Conservation (phyloP, 2,797 vertebrate species). For the Fistularia tabacaria region DNA sequence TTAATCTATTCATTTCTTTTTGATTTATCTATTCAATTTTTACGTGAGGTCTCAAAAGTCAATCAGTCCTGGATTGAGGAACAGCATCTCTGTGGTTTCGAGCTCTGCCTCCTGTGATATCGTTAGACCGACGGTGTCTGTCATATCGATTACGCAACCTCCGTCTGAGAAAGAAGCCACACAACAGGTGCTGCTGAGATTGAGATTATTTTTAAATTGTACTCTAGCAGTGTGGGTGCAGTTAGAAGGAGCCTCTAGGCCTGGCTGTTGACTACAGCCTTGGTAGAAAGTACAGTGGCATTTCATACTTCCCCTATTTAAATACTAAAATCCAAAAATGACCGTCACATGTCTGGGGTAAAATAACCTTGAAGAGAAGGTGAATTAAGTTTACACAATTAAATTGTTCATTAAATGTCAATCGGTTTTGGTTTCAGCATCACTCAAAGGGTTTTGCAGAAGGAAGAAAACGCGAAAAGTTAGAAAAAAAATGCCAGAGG, state of each 20-base stretch:
- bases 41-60: conserved; percentile 12
- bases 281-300: conserved; percentile 61
- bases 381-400: not conserved
- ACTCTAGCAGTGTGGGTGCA: conserved; percentile 64
- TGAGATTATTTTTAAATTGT: conserved; percentile 67
- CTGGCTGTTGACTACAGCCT: conserved; percentile 57
- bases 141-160: conserved; percentile 61
- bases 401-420: not conserved
- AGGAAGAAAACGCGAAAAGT: too few relatives aligned
- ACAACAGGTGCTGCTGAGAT: conserved; percentile 68
- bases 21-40: not conserved
- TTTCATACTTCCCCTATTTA: conserved; percentile 63
- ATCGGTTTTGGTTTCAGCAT: not conserved
- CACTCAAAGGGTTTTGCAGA: too few relatives aligned
- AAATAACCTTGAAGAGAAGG: conserved; percentile 39
- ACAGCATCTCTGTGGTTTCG: conserved; percentile 58
- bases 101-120: conserved; percentile 53
- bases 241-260: conserved; percentile 41
- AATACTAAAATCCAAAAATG: conserved; percentile 50
- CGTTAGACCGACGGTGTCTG: conserved; percentile 24
- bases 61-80: conserved; percentile 55
- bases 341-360: conserved; percentile 47
- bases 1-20: not conserved
- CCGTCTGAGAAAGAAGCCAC: conserved; percentile 45
- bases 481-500: too few relatives aligned